phyloP scores from a whole-genome alignment of 2,888 invertebrate genomes.

The Himalopsyche anomala region DNA sequence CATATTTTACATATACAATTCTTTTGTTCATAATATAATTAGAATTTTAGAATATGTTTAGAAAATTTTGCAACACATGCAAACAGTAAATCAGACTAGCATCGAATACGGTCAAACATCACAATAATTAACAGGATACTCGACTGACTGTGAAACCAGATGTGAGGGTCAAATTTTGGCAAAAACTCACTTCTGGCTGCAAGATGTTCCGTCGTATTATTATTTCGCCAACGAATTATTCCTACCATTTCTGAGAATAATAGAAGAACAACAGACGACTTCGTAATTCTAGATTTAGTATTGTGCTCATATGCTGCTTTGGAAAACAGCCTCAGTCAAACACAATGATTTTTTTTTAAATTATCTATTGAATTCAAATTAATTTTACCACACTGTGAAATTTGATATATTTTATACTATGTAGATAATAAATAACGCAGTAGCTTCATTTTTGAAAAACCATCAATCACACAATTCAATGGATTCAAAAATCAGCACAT shows the following conservation, averaged over 20 bases:
- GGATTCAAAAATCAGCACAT: not conserved
- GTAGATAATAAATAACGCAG: not conserved
- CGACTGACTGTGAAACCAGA: conserved; percentile 41
- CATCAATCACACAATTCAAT: conserved; percentile 18
- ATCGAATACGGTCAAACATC: not conserved
- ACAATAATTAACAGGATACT: conserved; percentile 32
- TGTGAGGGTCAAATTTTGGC: conserved; percentile 49
- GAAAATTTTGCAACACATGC: not conserved
- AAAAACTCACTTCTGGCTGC: conserved; percentile 49
- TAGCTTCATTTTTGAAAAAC: not conserved
- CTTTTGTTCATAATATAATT: too few relatives aligned
- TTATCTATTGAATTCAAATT: not conserved
- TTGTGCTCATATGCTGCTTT: not conserved
- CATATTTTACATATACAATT: too few relatives aligned
- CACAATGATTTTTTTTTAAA: not conserved
- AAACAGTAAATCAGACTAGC: not conserved
- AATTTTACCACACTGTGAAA: not conserved
- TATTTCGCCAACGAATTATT: conserved; percentile 48
- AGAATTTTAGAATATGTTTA: too few relatives aligned
- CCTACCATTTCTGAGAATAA: conserved; percentile 54
- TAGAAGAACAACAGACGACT: conserved; percentile 51
- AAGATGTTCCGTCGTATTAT: conserved; percentile 35
- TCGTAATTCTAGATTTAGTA: conserved; percentile 14
- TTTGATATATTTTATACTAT: conserved; percentile 9
- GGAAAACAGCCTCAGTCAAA: not conserved